These are phyloP conservation scores for Limnephilus marmoratus DNA, from an alignment of 2,888 invertebrate genomes.

Conservation along the genomic window DNA sequence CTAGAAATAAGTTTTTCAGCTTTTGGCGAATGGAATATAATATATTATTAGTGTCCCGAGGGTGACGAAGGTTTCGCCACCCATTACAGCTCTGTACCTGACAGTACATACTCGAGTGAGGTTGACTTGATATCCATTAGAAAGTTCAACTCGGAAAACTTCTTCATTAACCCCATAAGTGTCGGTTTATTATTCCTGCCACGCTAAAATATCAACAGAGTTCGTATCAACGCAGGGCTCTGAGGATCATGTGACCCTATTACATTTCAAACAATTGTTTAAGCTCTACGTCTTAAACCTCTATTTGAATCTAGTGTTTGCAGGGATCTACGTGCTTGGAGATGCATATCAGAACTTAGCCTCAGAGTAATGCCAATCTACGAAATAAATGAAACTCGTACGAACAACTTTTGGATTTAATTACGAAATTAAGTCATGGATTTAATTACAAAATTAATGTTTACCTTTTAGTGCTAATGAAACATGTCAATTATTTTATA, in stretches of 20 bases:
- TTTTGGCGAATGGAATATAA: not conserved
- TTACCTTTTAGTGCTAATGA: no score
- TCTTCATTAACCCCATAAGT: constrained; percentile 35
- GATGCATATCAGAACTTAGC: not conserved
- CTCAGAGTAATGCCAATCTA: not conserved
- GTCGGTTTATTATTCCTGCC: not conserved
- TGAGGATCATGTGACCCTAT: not conserved
- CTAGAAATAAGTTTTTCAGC: not conserved
- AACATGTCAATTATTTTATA: no score
- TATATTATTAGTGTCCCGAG: not conserved
- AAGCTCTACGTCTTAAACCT: not conserved
- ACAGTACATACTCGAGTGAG: not conserved
- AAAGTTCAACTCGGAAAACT: constrained; percentile 27
- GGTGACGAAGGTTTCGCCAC: not conserved
- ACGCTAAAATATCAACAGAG: not conserved
- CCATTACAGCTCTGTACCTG: not conserved
- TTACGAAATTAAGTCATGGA: no score
- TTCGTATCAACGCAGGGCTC: not conserved
- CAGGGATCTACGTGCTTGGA: not conserved
- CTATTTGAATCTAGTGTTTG: not conserved
- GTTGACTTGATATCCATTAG: constrained; percentile 39
- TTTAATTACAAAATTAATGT: no score
- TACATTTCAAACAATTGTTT: not conserved
- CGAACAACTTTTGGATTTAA: no score
- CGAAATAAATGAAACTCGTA: no score